A percentile compares a stretch with the other conserved stretches of the same genome.
Evolutionary conservation across 1,140 invertebrate genomes (phyloP).

Genomic region (Chelonus insularis): DNA sequence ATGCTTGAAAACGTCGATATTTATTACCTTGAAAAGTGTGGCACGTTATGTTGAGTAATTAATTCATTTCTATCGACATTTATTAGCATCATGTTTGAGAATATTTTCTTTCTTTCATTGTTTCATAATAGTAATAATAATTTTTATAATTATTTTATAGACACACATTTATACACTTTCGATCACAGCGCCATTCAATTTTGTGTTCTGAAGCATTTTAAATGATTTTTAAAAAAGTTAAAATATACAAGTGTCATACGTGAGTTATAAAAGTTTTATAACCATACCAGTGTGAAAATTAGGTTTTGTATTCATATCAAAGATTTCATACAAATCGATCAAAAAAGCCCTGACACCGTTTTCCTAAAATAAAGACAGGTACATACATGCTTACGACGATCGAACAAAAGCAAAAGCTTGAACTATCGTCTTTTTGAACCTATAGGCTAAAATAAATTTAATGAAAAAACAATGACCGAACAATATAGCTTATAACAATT

Average conservation of each 20-base stretch:
- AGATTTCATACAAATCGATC: not conserved
- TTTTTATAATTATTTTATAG: conserved; percentile 5
- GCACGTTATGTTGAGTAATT: not conserved
- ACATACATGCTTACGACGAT: conserved; percentile 11
- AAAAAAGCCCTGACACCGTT: conserved; percentile 8
- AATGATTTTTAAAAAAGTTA: not conserved
- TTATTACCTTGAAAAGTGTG: conserved; percentile 9
- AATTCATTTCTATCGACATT: conserved; percentile 14
- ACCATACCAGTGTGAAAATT: not conserved
- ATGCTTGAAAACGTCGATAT: conserved; percentile 10
- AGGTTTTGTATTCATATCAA: not conserved
- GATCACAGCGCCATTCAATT: conserved; percentile 29
- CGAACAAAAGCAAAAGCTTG: conserved; percentile 11
- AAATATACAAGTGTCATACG: not conserved
- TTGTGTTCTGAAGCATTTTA: conserved; percentile 30
- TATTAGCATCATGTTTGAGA: no score
- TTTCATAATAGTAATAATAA: no score
- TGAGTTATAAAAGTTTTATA: conserved; percentile 4
- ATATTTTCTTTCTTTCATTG: no score
- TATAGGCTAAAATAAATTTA: conserved; percentile 15
- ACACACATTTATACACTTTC: conserved; percentile 20
- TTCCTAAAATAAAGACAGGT: not conserved
- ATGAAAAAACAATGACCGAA: no score
- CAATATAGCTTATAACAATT: no score
- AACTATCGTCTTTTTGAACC: not conserved